Conservation (phyloP, 1,140 invertebrate genomes). For the Eubasilissa regina region DNA sequence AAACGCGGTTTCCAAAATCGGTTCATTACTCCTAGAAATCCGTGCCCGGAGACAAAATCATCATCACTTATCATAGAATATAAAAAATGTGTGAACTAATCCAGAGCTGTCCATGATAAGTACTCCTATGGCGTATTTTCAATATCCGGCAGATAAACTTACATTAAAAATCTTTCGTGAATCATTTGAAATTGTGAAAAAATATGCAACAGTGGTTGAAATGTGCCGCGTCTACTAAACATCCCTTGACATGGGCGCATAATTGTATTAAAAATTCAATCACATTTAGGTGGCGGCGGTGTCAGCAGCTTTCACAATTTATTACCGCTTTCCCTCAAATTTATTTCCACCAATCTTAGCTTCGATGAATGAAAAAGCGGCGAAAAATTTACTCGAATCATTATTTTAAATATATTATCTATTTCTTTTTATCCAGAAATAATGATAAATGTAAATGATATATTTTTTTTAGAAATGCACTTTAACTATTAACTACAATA, state of each 20-base stretch:
- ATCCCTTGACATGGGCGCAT: constrained; percentile 37
- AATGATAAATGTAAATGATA: background rate
- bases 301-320: constrained; percentile 45
- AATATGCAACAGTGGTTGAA: constrained; percentile 15
- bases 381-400: constrained; percentile 4
- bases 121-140: no score
- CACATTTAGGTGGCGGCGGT: constrained; percentile 40
- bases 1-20: no score
- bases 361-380: constrained; percentile 28
- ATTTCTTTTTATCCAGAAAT: background rate
- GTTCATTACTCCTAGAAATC: no score
- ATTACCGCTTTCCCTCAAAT: constrained; percentile 37
- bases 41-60: no score
- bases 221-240: constrained; percentile 9
- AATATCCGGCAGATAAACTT: no score
- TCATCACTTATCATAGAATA: no score
- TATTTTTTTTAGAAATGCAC: no score
- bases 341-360: constrained; percentile 43
- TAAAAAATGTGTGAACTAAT: no score
- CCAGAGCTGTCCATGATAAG: no score
- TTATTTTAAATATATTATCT: constrained; percentile 6
- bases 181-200: background rate
- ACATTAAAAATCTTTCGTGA: no score
- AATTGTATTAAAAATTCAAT: constrained; percentile 57
- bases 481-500: no score